A percentile compares a stretch with the other conserved stretches of the same genome.
Evolutionary conservation across 2,797 vertebrate genomes (phyloP).

Genomic region (Diglossa cyanea): DNA sequence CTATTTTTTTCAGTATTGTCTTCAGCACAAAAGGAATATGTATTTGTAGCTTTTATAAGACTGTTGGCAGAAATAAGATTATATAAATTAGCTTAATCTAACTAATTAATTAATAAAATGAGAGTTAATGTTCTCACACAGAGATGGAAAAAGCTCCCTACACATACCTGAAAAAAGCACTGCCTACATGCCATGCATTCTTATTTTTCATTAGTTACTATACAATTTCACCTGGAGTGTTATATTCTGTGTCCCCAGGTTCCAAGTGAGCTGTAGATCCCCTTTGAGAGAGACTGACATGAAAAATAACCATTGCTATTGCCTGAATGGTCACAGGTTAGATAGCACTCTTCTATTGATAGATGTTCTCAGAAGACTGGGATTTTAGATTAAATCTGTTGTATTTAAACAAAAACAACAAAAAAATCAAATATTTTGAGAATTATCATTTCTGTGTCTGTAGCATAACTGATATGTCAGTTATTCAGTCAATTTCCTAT

Average conservation of each 20-base stretch:
- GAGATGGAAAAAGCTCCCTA: not conserved
- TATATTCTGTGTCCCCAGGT: not conserved
- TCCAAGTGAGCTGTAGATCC: not conserved
- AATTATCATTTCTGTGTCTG: not conserved
- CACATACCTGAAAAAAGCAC: not conserved
- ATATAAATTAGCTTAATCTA: not conserved
- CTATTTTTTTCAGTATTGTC: not conserved
- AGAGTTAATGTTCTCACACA: not conserved
- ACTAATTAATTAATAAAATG: not conserved
- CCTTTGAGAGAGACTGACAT: not conserved
- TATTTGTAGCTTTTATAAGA: not conserved
- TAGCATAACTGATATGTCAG: not conserved
- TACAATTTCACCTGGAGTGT: not conserved
- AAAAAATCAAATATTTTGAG: not conserved
- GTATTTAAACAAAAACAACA: not conserved
- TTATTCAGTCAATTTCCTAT: not conserved
- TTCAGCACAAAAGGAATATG: not conserved
- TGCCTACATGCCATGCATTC: not conserved
- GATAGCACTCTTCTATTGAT: not conserved
- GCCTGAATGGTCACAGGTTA: not conserved
- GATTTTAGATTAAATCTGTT: not conserved
- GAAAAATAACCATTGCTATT: not conserved
- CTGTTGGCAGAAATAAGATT: not conserved
- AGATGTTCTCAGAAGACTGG: not conserved
- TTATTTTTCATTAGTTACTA: not conserved